Percentiles rank a stretch among this genome's conserved stretches.
Conservation (phyloP, 2,113 vertebrate genomes). For the Taurulus bubalis region DNA sequence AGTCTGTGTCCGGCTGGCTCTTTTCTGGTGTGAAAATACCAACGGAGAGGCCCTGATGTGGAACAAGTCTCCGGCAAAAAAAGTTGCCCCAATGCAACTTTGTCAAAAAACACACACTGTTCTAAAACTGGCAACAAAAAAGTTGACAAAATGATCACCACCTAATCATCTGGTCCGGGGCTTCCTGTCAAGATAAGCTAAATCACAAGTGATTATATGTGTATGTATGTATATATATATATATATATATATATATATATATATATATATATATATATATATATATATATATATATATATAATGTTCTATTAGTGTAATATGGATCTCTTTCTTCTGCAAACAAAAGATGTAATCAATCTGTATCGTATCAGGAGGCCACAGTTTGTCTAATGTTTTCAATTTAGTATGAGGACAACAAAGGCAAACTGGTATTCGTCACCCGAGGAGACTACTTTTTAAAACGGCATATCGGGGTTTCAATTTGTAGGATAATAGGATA, state of each 20-base stretch:
- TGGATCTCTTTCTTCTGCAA: not conserved
- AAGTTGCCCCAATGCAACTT: not conserved
- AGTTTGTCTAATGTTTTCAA: not conserved
- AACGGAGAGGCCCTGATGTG: no score
- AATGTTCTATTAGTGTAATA: not conserved
- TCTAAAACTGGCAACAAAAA: not conserved
- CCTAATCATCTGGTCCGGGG: not conserved
- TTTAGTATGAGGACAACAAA: not conserved
- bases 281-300: no score
- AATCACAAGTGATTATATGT: not conserved
- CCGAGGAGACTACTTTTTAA: not conserved
- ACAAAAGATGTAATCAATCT: not conserved
- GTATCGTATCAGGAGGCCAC: not conserved
- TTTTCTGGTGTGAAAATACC: constrained; percentile 18
- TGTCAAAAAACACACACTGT: not conserved
- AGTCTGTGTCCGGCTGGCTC: not conserved
- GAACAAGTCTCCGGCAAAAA: not conserved
- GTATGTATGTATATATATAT: no score
- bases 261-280: no score
- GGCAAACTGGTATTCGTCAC: not conserved
- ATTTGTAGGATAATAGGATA: not conserved
- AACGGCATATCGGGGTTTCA: not conserved
- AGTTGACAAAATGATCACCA: not conserved
- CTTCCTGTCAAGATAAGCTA: no score
- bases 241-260: no score